These are phyloP conservation scores for Drosophila setifemur DNA, from an alignment of 1,140 invertebrate species.

Conservation along the genomic window DNA sequence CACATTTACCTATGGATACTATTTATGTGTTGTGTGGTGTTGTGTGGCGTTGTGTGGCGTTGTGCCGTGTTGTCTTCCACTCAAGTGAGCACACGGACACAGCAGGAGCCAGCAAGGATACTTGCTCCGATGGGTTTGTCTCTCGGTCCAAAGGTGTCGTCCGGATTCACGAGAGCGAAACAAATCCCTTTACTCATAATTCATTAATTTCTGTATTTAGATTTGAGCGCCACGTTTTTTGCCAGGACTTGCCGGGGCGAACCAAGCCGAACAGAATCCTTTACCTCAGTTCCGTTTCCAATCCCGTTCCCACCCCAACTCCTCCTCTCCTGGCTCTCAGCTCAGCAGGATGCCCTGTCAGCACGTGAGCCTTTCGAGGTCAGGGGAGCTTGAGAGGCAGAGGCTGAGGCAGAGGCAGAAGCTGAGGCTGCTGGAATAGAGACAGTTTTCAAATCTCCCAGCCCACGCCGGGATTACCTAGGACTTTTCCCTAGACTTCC, in stretches of 20 bases:
- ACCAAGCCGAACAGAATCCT: not conserved
- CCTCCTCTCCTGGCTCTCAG: no score
- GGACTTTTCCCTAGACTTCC: not conserved
- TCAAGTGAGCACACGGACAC: slow-evolving; percentile 52
- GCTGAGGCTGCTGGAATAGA: no score
- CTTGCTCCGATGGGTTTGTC: slow-evolving; percentile 9
- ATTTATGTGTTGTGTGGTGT: no score
- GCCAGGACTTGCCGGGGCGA: not conserved
- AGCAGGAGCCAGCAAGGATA: slow-evolving; percentile 1
- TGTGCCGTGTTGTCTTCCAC: slow-evolving; percentile 63
- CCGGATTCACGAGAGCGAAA: slow-evolving; percentile 62
- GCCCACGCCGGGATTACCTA: not conserved
- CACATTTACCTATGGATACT: slow-evolving; percentile 39
- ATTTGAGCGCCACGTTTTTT: slow-evolving; percentile 46
- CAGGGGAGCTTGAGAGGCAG: no score
- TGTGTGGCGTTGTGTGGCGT: no score
- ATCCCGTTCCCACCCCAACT: not conserved
- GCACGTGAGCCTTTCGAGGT: slow-evolving; percentile 29
- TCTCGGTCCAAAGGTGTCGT: slow-evolving; percentile 38
- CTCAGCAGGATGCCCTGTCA: slow-evolving; percentile 1
- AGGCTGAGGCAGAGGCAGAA: no score
- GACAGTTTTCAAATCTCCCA: not conserved
- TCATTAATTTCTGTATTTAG: slow-evolving; percentile 79
- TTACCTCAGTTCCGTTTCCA: not conserved
- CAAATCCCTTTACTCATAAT: slow-evolving; percentile 75